Conservation (phyloP, 2,888 invertebrate species). For the Mantis religiosa region DNA sequence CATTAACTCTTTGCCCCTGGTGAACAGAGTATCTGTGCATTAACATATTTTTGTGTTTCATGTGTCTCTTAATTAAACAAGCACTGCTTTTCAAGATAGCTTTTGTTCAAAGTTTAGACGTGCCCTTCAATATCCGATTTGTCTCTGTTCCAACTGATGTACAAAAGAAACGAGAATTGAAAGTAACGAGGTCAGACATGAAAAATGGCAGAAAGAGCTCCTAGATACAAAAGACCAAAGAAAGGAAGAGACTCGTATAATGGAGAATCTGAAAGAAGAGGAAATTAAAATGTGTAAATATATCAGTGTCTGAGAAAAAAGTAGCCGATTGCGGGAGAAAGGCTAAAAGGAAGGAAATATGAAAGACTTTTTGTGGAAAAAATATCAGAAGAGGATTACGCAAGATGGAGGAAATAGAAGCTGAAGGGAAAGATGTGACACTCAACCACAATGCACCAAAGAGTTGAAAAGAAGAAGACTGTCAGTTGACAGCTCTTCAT, state of each 20-base stretch:
- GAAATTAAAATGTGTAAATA: neutral
- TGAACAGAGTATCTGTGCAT: too few relatives aligned
- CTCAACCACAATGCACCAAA: neutral
- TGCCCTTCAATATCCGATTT: neutral
- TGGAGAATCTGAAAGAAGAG: neutral
- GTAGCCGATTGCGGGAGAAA: neutral
- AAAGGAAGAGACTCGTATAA: neutral
- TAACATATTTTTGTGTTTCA: neutral
- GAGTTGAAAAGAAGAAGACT: neutral
- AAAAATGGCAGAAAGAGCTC: neutral
- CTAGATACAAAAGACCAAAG: neutral
- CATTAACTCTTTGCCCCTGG: too few relatives aligned
- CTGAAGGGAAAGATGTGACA: neutral
- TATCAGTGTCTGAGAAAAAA: neutral
- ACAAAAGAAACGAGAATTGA: neutral
- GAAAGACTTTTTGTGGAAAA: neutral
- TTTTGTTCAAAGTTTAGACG: neutral
- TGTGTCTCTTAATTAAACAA: neutral
- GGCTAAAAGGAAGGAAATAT: neutral
- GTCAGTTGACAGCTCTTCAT: neutral
- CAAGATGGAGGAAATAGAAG: neutral
- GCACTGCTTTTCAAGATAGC: neutral
- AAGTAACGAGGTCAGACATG: neutral
- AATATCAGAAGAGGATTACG: neutral
- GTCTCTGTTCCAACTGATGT: neutral